Conservation (phyloP, 2,888 invertebrate genomes). For the Drosophila gaucha region DNA sequence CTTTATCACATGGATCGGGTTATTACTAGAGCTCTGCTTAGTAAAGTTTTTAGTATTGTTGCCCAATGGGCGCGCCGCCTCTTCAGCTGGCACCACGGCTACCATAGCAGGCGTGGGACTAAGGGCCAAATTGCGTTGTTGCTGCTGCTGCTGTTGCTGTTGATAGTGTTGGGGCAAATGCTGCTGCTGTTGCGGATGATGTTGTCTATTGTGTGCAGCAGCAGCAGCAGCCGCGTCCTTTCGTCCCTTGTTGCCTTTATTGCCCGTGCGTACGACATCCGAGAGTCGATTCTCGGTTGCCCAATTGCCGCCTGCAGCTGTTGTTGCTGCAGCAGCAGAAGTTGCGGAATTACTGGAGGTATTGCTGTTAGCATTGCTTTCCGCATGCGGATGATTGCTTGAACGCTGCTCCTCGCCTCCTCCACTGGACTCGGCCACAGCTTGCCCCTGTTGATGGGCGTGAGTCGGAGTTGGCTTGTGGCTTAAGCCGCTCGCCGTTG, state of each 20-base stretch:
- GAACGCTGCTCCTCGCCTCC: conserved; percentile 52
- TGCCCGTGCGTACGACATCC: conserved; percentile 89
- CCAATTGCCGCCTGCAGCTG: conserved; percentile 81
- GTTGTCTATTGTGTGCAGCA: conserved; percentile 61
- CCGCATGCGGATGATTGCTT: conserved; percentile 56
- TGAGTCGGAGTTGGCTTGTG: conserved; percentile 53
- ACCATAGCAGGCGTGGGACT: conserved; percentile 75
- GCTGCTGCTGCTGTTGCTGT: conserved; percentile 41
- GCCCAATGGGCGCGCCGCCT: conserved; percentile 86
- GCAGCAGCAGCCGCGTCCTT: conserved; percentile 71
- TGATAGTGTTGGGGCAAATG: conserved; percentile 37
- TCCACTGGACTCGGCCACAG: conserved; percentile 26
- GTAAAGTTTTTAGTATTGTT: conserved; percentile 77
- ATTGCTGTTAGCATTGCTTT: conserved; percentile 64
- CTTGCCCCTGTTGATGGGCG: conserved; percentile 74
- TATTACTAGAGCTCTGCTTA: conserved; percentile 82
- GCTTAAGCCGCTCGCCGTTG: conserved; percentile 30
- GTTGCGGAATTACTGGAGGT: conserved; percentile 58
- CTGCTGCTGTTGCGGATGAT: conserved; percentile 64
- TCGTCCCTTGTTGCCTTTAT: conserved; percentile 75
- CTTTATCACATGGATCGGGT: conserved; percentile 85
- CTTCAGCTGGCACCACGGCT: conserved; percentile 73
- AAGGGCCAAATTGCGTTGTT: conserved; percentile 58
- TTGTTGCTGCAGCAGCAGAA: conserved; percentile 6
- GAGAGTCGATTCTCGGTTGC: conserved; percentile 88